A percentile compares a stretch with the other conserved stretches of the same genome.
Evolutionary conservation across 2,888 invertebrate species (phyloP).

Genomic region (Perizoma affinitatum): DNA sequence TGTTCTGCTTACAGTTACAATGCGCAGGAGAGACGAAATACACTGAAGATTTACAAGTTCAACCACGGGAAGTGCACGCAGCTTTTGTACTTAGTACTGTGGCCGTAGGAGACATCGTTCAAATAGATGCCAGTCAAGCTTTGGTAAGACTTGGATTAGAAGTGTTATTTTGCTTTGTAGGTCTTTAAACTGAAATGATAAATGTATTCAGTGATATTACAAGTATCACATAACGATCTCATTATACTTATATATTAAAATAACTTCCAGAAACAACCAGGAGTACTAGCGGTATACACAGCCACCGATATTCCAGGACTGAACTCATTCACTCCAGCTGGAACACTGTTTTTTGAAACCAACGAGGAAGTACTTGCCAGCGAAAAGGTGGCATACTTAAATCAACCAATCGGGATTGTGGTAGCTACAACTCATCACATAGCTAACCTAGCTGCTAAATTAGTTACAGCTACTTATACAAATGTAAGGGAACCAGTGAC

Average conservation of each 20-base stretch:
- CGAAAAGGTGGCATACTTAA: constrained; percentile 58
- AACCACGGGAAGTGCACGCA: constrained; percentile 86
- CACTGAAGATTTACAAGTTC: constrained; percentile 85
- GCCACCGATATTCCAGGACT: constrained; percentile 87
- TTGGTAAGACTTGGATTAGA: constrained; percentile 82
- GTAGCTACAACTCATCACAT: constrained; percentile 82
- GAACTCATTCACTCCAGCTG: constrained; percentile 76
- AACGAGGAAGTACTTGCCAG: constrained; percentile 73
- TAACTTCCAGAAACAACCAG: constrained; percentile 76
- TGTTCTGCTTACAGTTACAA: constrained; percentile 73
- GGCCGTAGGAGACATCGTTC: constrained; percentile 81
- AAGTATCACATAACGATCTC: too few species aligned
- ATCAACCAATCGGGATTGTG: constrained; percentile 72
- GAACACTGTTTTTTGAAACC: constrained; percentile 33
- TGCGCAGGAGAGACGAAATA: constrained; percentile 88
- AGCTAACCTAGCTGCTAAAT: constrained; percentile 82
- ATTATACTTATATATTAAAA: too few species aligned
- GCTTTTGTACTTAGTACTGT: constrained; percentile 84
- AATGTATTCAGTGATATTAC: too few species aligned
- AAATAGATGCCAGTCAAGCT: constrained; percentile 85
- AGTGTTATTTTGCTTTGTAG: too few species aligned
- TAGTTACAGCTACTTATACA: constrained; percentile 82
- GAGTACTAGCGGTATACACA: constrained; percentile 85
- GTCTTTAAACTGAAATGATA: too few species aligned
- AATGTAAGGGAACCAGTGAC: constrained; percentile 60